phyloP scores from a whole-genome alignment of 2,113 vertebrate genomes.

The Myodes glareolus region DNA sequence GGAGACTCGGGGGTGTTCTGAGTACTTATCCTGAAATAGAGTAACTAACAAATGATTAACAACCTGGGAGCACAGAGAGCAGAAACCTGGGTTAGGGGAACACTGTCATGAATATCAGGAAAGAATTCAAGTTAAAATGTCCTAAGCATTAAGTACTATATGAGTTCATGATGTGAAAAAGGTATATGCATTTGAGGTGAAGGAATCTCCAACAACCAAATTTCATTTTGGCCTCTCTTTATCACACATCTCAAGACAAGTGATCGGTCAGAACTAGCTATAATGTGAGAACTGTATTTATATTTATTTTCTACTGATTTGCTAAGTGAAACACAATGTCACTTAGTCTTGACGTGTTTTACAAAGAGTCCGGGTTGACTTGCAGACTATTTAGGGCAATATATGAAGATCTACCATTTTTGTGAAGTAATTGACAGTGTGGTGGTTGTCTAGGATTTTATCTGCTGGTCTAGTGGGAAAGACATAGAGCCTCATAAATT shows the following conservation, averaged over 20 bases:
- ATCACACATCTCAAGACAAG: background rate
- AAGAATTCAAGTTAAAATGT: background rate
- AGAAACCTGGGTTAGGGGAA: background rate
- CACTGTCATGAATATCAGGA: background rate
- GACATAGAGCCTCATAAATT: background rate
- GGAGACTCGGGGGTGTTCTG: background rate
- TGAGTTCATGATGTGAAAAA: background rate
- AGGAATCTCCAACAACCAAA: background rate
- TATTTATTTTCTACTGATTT: background rate
- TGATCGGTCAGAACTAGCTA: background rate
- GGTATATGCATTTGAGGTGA: background rate
- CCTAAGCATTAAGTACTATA: background rate
- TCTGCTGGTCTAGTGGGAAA: background rate
- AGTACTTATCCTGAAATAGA: background rate
- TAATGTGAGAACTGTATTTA: background rate
- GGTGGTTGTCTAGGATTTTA: background rate
- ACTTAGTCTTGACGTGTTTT: background rate
- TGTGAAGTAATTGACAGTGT: background rate
- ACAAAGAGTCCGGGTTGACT: background rate
- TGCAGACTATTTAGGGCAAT: background rate
- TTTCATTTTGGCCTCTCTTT: background rate
- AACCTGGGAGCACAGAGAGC: background rate
- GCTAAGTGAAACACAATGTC: background rate
- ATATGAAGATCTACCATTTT: background rate
- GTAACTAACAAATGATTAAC: background rate